Conservation (phyloP, 2,113 vertebrate species). For the Gavialis gangeticus region DNA sequence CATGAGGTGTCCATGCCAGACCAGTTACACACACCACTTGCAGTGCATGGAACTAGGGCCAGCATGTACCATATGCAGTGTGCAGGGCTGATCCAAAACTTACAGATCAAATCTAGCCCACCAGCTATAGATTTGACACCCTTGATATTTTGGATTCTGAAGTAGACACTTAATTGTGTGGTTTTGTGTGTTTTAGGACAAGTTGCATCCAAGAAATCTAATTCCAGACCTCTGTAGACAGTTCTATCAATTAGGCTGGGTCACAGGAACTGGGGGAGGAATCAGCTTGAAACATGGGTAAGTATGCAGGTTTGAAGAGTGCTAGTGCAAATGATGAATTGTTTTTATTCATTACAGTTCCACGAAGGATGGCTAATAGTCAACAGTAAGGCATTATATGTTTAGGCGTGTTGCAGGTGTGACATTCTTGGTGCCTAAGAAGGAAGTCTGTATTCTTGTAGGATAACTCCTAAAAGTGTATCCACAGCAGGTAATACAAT, state of each 20-base stretch:
- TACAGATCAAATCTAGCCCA: no score
- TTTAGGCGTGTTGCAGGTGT: neutral
- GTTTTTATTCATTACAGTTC: neutral
- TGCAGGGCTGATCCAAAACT: no score
- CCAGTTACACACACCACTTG: no score
- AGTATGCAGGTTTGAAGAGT: constrained; percentile 45
- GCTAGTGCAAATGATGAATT: neutral
- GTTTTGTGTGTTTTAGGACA: constrained; percentile 79
- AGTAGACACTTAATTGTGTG: neutral
- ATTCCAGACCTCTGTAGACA: constrained; percentile 94
- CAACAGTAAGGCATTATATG: neutral
- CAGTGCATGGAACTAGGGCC: no score
- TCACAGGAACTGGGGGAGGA: constrained; percentile 95
- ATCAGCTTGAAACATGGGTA: constrained; percentile 93
- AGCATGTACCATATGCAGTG: no score
- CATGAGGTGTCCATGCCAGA: no score
- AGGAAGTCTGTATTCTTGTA: neutral
- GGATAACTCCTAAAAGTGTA: neutral
- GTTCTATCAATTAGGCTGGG: constrained; percentile 96
- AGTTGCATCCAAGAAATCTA: constrained; percentile 89
- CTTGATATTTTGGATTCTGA: neutral
- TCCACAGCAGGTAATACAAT: neutral
- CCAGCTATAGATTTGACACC: no score
- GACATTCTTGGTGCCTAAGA: neutral
- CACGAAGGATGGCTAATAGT: neutral